Evolutionary conservation across 2,888 invertebrate genomes (phyloP), one percentile per base, ranked within the genome.

Genomic region (Noctua comes): DNA sequence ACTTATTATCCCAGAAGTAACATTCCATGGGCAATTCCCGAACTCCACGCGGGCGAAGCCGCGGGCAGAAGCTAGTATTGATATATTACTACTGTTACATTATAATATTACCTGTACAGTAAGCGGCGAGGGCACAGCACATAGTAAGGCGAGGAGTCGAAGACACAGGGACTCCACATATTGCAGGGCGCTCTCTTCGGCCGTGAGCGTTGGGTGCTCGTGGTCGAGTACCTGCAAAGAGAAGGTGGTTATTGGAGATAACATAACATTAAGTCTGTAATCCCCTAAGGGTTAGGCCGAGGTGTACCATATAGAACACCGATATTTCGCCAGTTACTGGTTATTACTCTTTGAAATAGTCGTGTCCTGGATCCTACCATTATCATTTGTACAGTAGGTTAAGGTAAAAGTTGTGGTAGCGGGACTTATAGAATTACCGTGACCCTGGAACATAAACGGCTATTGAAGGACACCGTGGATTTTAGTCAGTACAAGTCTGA

Each of bases 111-210:
- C 98, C 97, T 98, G 98, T 40, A 98, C 98, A 46, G 98, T 98
- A 91, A 98, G 98, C 24, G 98, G 98, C 82, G 98, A 98, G 46
- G 99, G 98, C 90, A 98, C 98, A 54, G 98, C 98, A 93, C 99
- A 99, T 82, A 99, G 97, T 97, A 98, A 98, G 31, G 98, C 98
- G 93, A 99, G 97, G 84, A 99, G 97, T 80, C 98, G 98, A 86
- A 99, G 97, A 92, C 99, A 99, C 82, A 99, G 97, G 79, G 98
- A 98, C 97, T 99, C 99, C 84, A 99, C 99, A 95, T 99, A 99
- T 88, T 98, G 98, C 90, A 99, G 97, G 2, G 99, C 99, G 96
- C 99, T 99, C 91, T 99, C 98, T 91, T 98, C 98, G 54, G 98
- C 98, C 85, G 97, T 98, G 90, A 99, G 96, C 46, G 98, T 98